A percentile compares a stretch with the other conserved stretches of the same genome.
Conservation (phyloP, 2,888 invertebrate species). For the Mythimna impura region DNA sequence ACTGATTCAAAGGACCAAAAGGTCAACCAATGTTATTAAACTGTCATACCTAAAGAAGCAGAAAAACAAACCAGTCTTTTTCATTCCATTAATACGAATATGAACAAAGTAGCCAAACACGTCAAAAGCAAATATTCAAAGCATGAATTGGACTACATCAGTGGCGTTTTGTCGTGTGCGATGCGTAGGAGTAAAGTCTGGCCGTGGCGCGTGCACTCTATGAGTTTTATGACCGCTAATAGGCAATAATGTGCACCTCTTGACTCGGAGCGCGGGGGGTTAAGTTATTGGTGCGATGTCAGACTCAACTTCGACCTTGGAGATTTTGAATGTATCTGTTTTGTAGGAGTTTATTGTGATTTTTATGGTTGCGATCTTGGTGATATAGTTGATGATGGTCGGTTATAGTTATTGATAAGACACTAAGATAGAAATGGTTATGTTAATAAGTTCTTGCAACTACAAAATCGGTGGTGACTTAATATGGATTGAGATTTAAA, state of each 20-base stretch:
- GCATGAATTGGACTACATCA: constrained; percentile 52
- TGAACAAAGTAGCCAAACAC: constrained; percentile 12
- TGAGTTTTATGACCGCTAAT: constrained; percentile 80
- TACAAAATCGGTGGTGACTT: neutral
- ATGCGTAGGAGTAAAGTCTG: constrained; percentile 70
- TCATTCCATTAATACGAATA: neutral
- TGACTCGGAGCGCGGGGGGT: constrained; percentile 75
- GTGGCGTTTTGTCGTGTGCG: constrained; percentile 64
- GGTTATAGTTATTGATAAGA: neutral
- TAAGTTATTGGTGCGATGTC: constrained; percentile 73
- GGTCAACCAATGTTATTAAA: neutral
- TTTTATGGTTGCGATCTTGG: constrained; percentile 19
- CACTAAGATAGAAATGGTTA: neutral
- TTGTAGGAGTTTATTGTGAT: constrained; percentile 31
- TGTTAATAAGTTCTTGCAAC: neutral
- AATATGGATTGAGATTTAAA: neutral
- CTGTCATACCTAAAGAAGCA: neutral
- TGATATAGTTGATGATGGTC: constrained; percentile 14
- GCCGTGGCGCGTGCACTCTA: constrained; percentile 70
- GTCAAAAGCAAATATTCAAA: constrained; percentile 26
- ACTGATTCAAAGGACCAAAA: neutral
- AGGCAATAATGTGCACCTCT: constrained; percentile 79
- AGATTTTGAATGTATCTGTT: constrained; percentile 47
- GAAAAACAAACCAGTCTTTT: neutral
- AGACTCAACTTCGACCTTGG: constrained; percentile 58